A percentile compares a stretch with the other conserved stretches of the same genome.
Evolutionary conservation across 2,888 invertebrate species (phyloP).

Genomic region (Caenorhabditis japonica): DNA sequence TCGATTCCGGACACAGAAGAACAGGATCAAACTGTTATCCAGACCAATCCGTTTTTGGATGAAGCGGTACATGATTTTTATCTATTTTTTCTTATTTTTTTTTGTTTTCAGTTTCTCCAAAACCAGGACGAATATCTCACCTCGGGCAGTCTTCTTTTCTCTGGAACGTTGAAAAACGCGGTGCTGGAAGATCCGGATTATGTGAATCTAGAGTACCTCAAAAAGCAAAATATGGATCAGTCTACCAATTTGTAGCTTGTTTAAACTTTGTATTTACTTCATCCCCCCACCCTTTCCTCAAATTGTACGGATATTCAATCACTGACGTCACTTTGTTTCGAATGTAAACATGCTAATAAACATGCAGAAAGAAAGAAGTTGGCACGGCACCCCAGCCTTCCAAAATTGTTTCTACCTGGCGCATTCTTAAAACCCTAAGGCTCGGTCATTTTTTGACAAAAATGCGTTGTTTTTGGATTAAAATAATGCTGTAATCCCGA

Average conservation of each 20-base stretch:
- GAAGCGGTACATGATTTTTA: constrained; percentile 26
- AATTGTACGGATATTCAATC: constrained; percentile 37
- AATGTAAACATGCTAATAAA: constrained; percentile 4
- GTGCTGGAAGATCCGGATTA: constrained; percentile 56
- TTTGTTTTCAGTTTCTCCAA: constrained; percentile 41
- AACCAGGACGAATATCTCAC: constrained; percentile 51
- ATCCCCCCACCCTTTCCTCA: constrained; percentile 10
- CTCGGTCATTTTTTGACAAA: neutral
- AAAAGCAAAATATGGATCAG: constrained; percentile 51
- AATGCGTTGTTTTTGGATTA: too few species aligned
- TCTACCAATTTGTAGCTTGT: constrained; percentile 43
- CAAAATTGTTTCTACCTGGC: too few species aligned
- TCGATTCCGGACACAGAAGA: constrained; percentile 23
- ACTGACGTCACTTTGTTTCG: constrained; percentile 30
- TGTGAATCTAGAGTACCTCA: constrained; percentile 59
- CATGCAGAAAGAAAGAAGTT: neutral
- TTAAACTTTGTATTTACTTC: constrained; percentile 10
- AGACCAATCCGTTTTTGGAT: constrained; percentile 45
- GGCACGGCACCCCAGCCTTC: too few species aligned
- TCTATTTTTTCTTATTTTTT: neutral
- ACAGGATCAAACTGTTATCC: constrained; percentile 11
- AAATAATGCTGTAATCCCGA: too few species aligned
- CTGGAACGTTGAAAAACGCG: constrained; percentile 41
- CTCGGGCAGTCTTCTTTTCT: constrained; percentile 56
- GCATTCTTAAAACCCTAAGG: neutral